Base-by-base conservation (phyloP, 30 jellyfish, hydroid and myxozoan species). In the Morbakka virulenta region DNA sequence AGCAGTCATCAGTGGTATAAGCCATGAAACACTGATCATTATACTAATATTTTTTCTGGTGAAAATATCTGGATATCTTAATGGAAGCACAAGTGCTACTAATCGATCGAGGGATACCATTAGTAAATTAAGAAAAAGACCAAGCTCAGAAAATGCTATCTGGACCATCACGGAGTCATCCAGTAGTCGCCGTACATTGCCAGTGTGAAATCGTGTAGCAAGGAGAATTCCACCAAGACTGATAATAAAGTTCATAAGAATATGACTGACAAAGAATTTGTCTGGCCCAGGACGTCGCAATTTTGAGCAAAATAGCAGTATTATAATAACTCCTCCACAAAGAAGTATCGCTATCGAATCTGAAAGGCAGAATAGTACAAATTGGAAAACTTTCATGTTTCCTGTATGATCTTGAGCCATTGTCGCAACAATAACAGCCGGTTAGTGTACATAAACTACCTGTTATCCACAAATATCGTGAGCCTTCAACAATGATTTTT, bases 121-220 rank as follows among this genome's bases (percentile, higher is more conserved):
- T 67, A 83, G 64, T 20, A 69, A 85, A 52, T 52, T 77, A 61
- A 83, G 67, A 2, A 84, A 84, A 0, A 83, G 64, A 2, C 95
- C 95, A 24, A 83, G 74, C 35, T 69, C 53, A n/a, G 95, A 69
- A 64, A 83, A 83, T 12, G 95, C 74, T 30, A 83, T 74, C 28
- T 83, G 95, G 24, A 83, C 95, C 32, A 83, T 83, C 21, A 83
- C 95, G 3, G 88, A 69, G 95, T 83, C 95, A 66, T 72, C 74
- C 53, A 84, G 82, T 0, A 72, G 83, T 35, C 66, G 70, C 29
- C 69, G 79, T 32, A 81, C 87, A 4, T 83, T 73, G 77, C 74
- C 64, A 27, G 64, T 81, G 23, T 24, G 61, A 50, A 83, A 83
- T 28, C 64, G 32, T 36, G 67, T 85, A 0, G 87, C 95, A 30